These are phyloP conservation scores for Lucinisca nassula DNA, from an alignment of 2,888 invertebrate genomes.

Conservation along the genomic window DNA sequence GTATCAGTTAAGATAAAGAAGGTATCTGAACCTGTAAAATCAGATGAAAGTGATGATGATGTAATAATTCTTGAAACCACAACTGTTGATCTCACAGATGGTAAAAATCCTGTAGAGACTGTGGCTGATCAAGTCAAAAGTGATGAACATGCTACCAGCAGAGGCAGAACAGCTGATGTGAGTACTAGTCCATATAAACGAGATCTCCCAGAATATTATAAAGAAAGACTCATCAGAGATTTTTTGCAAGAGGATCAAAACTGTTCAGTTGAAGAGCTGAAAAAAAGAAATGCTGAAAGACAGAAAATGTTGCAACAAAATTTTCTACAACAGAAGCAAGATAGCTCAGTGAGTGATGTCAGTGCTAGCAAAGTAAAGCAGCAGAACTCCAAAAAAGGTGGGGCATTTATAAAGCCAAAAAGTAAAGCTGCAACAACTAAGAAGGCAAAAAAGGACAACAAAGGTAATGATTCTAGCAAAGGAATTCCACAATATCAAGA, in stretches of 20 bases:
- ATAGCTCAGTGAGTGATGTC: not conserved
- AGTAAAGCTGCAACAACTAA: not conserved
- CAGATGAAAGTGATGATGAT: constrained; percentile 41
- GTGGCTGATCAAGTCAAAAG: constrained; percentile 21
- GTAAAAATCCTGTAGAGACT: not conserved
- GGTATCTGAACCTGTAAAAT: not conserved
- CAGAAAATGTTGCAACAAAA: constrained; percentile 71
- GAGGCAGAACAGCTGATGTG: not conserved
- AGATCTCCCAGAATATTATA: constrained; percentile 71
- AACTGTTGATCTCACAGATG: constrained; percentile 44
- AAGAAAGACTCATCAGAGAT: constrained; percentile 69
- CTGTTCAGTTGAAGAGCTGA: constrained; percentile 71
- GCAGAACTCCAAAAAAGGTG: not conserved
- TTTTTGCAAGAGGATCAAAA: constrained; percentile 70
- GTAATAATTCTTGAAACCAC: constrained; percentile 60
- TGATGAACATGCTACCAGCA: not conserved
- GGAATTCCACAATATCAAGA: constrained; percentile 19
- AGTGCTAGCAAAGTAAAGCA: not conserved
- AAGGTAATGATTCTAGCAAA: not conserved
- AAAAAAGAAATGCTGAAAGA: constrained; percentile 73
- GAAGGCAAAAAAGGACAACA: constrained; percentile 35
- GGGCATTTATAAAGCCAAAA: not conserved
- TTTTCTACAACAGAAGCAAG: constrained; percentile 54
- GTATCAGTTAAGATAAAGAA: constrained; percentile 15
- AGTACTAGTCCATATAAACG: constrained; percentile 4